Conservation (phyloP, 1,140 invertebrate genomes). For the Lepidotrigona ventralis region DNA sequence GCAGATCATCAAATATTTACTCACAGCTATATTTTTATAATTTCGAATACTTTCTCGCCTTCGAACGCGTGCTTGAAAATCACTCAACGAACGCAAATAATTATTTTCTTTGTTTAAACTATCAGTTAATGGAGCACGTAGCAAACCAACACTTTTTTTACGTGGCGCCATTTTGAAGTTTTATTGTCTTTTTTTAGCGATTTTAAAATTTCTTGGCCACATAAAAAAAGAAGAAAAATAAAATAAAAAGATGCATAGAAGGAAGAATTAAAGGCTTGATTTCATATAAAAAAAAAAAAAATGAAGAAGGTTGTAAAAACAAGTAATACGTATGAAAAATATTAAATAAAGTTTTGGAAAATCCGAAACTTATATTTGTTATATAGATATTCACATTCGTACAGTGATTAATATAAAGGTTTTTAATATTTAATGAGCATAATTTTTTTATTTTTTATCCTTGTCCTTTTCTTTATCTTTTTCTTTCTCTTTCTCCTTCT, state of each 20-base stretch:
- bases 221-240: not conserved
- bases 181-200: not conserved
- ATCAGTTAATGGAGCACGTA: constrained; percentile 43
- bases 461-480: constrained; percentile 40
- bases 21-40: constrained; percentile 68
- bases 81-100: constrained; percentile 75
- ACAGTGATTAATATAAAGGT: constrained; percentile 33
- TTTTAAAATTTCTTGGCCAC: not conserved
- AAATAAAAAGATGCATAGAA: not conserved
- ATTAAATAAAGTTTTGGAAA: constrained; percentile 28
- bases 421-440: constrained; percentile 12
- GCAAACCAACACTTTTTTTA: constrained; percentile 64
- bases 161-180: constrained; percentile 74
- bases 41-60: constrained; percentile 74
- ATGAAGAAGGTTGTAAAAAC: not conserved
- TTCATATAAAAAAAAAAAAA: not conserved
- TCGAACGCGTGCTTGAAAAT: constrained; percentile 74
- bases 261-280: not conserved
- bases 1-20: constrained; percentile 38
- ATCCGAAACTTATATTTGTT: constrained; percentile 38
- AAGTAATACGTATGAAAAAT: not conserved
- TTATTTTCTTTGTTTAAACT: constrained; percentile 73
- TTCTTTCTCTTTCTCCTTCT: constrained; percentile 86
- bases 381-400: constrained; percentile 37
- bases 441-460: constrained; percentile 40